Evolutionary conservation across 2,797 vertebrate species (phyloP).

Genomic region (Aplochiton taeniatus): DNA sequence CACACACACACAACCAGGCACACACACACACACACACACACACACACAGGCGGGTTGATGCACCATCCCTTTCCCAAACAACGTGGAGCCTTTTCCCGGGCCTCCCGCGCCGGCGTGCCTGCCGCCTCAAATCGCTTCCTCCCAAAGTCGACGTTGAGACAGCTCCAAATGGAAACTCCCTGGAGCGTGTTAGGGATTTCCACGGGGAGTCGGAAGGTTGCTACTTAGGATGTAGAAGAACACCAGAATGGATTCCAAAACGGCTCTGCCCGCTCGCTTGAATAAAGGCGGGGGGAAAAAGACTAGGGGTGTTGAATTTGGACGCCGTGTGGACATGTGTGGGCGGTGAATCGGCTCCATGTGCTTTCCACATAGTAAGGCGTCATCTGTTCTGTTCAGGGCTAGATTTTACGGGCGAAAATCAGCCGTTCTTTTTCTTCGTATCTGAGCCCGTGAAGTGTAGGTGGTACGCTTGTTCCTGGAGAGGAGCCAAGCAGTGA

Average conservation of each 20-base stretch:
- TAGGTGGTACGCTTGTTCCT: not conserved
- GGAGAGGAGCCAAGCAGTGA: not conserved
- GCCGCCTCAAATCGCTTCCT: slow-evolving; percentile 24
- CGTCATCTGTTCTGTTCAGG: slow-evolving; percentile 8
- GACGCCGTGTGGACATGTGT: not conserved
- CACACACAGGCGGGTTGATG: slow-evolving; percentile 13
- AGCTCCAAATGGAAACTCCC: not conserved
- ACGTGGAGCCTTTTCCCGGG: slow-evolving; percentile 4
- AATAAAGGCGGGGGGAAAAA: too few relatives aligned
- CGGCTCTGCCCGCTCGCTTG: not conserved
- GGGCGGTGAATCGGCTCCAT: not conserved
- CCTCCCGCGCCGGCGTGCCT: slow-evolving; percentile 19
- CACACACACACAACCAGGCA: not conserved
- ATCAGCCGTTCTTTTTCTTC: not conserved
- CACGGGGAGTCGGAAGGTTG: too few relatives aligned
- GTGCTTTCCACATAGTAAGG: not conserved
- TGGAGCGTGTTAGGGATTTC: not conserved
- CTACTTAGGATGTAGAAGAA: too few relatives aligned
- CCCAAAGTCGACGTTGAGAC: not conserved
- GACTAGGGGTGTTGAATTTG: not conserved
- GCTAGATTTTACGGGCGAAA: not conserved
- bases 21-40: not conserved
- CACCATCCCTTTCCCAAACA: slow-evolving; percentile 37
- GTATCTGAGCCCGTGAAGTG: slow-evolving; percentile 10
- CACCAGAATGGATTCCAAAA: too few relatives aligned